Percentiles rank a stretch among this genome's conserved stretches.
phyloP scores from a whole-genome alignment of 2,113 vertebrate species.

The Dermatemys mawii region DNA sequence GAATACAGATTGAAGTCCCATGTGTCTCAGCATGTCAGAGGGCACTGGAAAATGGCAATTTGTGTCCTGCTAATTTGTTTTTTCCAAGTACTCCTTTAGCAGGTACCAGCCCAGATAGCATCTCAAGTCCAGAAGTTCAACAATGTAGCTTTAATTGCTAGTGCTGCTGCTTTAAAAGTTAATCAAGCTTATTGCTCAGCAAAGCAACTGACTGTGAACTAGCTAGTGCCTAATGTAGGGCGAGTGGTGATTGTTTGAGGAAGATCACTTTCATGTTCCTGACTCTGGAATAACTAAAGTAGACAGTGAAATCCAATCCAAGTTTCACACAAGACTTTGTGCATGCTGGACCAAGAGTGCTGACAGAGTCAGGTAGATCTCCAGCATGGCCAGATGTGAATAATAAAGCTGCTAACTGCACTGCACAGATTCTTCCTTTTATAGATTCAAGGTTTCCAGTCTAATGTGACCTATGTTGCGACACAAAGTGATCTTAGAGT shows the following conservation, averaged over 20 bases:
- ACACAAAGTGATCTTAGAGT: slow-evolving; percentile 9
- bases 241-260: background rate
- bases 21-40: background rate
- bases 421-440: background rate
- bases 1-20: background rate
- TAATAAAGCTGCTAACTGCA: background rate
- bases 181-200: background rate
- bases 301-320: background rate
- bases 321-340: background rate
- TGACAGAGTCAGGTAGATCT: background rate
- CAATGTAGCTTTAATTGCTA: background rate
- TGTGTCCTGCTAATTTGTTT: background rate
- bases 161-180: background rate
- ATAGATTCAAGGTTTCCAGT: slow-evolving; percentile 17
- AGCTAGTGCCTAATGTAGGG: background rate
- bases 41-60: background rate
- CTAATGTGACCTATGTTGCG: background rate
- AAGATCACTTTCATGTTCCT: background rate
- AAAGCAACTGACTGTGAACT: background rate
- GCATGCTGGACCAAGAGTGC: background rate
- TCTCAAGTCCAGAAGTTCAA: background rate
- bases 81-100: background rate
- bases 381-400: background rate
- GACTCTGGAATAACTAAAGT: background rate
- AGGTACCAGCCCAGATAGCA: background rate